These are phyloP conservation scores for Colletes gigas DNA, from an alignment of 1,140 invertebrate genomes.

Conservation along the genomic window DNA sequence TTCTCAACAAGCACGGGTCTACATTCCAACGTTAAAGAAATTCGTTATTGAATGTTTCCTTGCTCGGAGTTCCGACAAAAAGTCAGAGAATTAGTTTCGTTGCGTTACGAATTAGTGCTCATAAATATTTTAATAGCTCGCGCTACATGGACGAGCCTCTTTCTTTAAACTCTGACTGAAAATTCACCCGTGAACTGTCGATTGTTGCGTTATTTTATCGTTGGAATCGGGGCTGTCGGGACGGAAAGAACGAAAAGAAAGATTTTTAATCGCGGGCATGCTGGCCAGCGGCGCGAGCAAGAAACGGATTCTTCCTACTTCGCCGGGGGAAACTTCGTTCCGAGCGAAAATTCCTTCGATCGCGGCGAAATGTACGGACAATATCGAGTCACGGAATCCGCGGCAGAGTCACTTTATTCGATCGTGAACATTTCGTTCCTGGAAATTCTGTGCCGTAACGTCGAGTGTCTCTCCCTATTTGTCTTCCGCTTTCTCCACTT, in stretches of 20 bases:
- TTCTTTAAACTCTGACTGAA: too few species aligned
- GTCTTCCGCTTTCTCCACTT: background rate
- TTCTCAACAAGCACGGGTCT: too few species aligned
- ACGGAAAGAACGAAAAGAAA: slow-evolving; percentile 25
- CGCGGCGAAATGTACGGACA: background rate
- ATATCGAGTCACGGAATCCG: background rate
- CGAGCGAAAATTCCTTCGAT: slow-evolving; percentile 1
- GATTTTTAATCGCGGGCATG: slow-evolving; percentile 35
- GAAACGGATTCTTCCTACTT: background rate
- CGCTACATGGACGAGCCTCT: too few species aligned
- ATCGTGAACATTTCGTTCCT: background rate
- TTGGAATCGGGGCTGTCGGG: background rate
- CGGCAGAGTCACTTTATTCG: background rate
- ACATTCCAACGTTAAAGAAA: too few species aligned
- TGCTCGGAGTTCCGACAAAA: too few species aligned
- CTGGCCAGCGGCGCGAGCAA: slow-evolving; percentile 17
- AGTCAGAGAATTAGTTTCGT: too few species aligned
- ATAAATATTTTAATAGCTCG: too few species aligned
- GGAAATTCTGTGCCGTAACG: background rate
- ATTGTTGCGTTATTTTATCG: background rate
- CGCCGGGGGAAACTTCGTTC: background rate
- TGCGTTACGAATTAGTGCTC: too few species aligned
- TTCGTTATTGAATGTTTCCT: too few species aligned
- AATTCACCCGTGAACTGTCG: too few species aligned
- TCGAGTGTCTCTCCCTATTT: background rate